Base-by-base conservation (phyloP, 2,797 vertebrate genomes). In the Anas bernieri region DNA sequence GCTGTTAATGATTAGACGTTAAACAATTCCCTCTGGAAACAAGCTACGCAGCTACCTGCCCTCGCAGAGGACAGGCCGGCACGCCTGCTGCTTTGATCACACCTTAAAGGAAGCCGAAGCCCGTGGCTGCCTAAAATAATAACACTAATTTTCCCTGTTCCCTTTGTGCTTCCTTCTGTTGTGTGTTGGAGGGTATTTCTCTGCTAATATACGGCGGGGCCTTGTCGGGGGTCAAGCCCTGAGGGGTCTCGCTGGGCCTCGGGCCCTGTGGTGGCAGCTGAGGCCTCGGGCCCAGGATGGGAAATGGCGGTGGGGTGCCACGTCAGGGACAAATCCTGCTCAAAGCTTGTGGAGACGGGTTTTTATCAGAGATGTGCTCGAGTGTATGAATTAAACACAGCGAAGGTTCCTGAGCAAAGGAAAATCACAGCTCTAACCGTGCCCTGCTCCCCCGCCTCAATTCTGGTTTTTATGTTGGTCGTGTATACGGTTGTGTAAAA, bases 1-100 rank as follows among this genome's bases (percentile, higher is more conserved):
- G 20, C 81, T 80, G 92, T 94, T 87, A 89, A 91, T 95, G 68
- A 81, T 94, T 91, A 83, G 33, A 25, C 62, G 21, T 74, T 9
- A 70, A 92, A n/a, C 82, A 52, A 26, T 25, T 85, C 75, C 78
- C 83, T 88, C 58, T 25, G 46, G 90, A 54, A 79, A 39, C 8
- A 5, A 67, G 46, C 70, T 59, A 9, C 30, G 86, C 22, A 63
- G 73, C 70, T 64, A 5, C 86, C 62, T 46, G 76, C 61, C 35
- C 72, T 78, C 7, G 1, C 31, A 17, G 62, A 50, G 50, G 50
- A 50, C 68, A 22, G 82, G 85, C 1, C 7, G 7, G 35, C 45
- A 11, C 11, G 45, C 61, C 1, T 3, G 8, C 11, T 9, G 58
- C 1, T 78, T 89, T 62, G 48, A 25, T 41, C 45, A 6, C 61